Evolutionary conservation across 1,140 invertebrate genomes (phyloP).

Genomic region (Philaenus spumarius): DNA sequence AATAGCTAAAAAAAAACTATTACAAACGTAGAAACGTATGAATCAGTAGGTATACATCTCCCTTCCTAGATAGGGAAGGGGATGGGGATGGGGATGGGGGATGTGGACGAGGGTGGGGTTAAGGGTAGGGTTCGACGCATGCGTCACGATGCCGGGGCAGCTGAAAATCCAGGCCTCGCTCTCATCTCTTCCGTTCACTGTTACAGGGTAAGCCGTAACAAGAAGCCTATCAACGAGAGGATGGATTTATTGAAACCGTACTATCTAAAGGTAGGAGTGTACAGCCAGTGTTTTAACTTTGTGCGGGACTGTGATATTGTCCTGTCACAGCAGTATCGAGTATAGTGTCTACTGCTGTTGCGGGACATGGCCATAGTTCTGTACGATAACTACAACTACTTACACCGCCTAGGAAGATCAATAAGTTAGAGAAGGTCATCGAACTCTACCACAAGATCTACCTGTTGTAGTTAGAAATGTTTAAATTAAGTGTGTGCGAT

Average conservation of each 20-base stretch:
- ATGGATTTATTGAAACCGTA: conserved; percentile 42
- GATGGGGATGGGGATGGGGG: conserved; percentile 16
- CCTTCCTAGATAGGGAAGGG: conserved; percentile 2
- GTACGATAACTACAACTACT: conserved; percentile 25
- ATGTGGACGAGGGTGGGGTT: not conserved
- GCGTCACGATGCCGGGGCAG: conserved; percentile 10
- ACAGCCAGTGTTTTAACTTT: no score
- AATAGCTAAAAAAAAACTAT: not conserved
- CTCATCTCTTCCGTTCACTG: conserved; percentile 15
- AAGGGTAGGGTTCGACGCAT: not conserved
- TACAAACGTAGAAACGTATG: not conserved
- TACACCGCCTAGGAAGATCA: not conserved
- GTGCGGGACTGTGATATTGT: conserved; percentile 71
- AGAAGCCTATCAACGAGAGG: conserved; percentile 31
- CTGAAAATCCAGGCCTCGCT: conserved; percentile 16
- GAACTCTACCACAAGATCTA: no score
- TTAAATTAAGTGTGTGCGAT: no score
- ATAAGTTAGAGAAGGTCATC: no score
- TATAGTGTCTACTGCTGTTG: conserved; percentile 71
- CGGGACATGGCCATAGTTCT: conserved; percentile 70
- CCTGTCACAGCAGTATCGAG: conserved; percentile 85
- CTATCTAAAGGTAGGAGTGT: conserved; percentile 39
- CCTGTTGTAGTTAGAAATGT: no score
- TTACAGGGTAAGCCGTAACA: conserved; percentile 30
- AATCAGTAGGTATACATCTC: not conserved